A percentile compares a stretch with the other conserved stretches of the same genome.
phyloP scores from a whole-genome alignment of 2,888 invertebrate species.

The Ethmia dodecea region DNA sequence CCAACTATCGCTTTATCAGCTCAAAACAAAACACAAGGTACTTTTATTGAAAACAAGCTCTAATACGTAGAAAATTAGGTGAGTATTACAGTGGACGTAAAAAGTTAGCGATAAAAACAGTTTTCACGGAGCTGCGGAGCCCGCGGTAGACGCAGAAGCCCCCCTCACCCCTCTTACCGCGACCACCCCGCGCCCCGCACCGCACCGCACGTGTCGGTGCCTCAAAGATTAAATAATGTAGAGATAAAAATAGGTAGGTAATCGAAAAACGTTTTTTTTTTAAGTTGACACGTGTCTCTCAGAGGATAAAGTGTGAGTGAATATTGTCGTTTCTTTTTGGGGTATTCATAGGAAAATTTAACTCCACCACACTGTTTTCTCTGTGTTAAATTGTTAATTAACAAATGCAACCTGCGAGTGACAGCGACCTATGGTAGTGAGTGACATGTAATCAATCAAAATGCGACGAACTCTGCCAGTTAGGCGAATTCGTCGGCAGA shows the following conservation, averaged over 20 bases:
- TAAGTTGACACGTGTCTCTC: neutral
- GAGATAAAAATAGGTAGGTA: neutral
- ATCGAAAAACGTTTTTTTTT: neutral
- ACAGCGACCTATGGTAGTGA: neutral
- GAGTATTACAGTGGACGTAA: too few relatives aligned
- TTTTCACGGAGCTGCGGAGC: conserved; percentile 57
- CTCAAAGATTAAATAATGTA: conserved; percentile 34
- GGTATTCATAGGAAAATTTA: too few relatives aligned
- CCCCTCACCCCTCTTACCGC: conserved; percentile 27
- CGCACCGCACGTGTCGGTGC: conserved; percentile 62
- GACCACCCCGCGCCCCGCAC: conserved; percentile 34
- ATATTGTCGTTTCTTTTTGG: neutral
- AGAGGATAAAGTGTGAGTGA: neutral
- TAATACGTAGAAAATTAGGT: too few relatives aligned
- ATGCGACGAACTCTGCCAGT: neutral
- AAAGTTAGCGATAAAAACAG: conserved; percentile 50
- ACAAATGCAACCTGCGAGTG: neutral
- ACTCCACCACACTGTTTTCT: too few relatives aligned
- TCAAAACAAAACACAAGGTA: too few relatives aligned
- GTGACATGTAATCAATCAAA: neutral
- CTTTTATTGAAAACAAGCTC: too few relatives aligned
- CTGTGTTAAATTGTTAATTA: neutral
- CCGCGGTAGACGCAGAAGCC: conserved; percentile 71
- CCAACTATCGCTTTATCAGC: too few relatives aligned
- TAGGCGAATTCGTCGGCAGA: too few relatives aligned